Conservation (phyloP, 2,888 invertebrate genomes). For the Melanargia galathea region DNA sequence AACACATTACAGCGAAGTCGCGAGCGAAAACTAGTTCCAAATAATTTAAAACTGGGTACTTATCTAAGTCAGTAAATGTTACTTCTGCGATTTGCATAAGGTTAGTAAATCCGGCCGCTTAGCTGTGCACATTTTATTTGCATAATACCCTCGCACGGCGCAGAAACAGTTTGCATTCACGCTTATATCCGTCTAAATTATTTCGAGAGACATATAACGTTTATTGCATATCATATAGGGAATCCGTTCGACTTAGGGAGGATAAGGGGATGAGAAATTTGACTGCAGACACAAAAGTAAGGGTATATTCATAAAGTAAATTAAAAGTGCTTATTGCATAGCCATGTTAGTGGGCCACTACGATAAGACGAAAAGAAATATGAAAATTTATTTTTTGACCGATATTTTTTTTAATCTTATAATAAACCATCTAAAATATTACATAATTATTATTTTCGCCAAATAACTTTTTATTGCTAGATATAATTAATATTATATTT, state of each 20-base stretch:
- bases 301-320: neutral
- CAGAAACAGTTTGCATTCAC: slow-evolving; percentile 32
- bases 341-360: too few species aligned
- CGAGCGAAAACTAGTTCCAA: too few species aligned
- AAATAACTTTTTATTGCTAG: too few species aligned
- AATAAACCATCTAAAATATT: too few species aligned
- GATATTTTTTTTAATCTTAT: too few species aligned
- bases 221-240: slow-evolving; percentile 14
- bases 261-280: neutral
- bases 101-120: slow-evolving; percentile 36
- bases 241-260: neutral
- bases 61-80: slow-evolving; percentile 14
- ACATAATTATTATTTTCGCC: too few species aligned
- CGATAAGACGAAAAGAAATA: too few species aligned
- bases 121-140: slow-evolving; percentile 36
- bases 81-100: slow-evolving; percentile 31
- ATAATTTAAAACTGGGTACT: neutral
- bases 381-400: too few species aligned
- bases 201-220: slow-evolving; percentile 23
- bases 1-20: too few species aligned
- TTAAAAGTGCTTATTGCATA: too few species aligned
- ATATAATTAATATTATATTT: too few species aligned
- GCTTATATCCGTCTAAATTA: slow-evolving; percentile 34
- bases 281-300: too few species aligned
- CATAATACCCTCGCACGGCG: slow-evolving; percentile 34